Conservation (phyloP, 1,140 invertebrate species). For the Cydia splendana region DNA sequence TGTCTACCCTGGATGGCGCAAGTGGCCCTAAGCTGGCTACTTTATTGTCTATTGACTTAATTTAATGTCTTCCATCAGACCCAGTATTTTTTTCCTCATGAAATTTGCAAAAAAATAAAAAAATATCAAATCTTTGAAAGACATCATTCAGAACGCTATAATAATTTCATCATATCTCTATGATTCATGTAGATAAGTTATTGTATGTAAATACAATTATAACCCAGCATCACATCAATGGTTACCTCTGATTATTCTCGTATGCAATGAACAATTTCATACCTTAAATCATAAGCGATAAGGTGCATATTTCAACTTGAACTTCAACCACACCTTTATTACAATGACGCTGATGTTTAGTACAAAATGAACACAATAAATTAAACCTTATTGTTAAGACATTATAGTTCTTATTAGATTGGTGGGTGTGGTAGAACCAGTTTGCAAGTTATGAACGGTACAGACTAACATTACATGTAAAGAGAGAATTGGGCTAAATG, state of each 20-base stretch:
- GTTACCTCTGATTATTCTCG: not conserved
- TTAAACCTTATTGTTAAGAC: not conserved
- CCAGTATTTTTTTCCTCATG: too few relatives aligned
- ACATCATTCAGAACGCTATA: not conserved
- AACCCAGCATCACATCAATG: not conserved
- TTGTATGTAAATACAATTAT: constrained; percentile 6
- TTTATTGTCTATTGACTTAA: too few relatives aligned
- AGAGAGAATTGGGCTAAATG: not conserved
- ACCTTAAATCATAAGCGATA: not conserved
- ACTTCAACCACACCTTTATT: not conserved
- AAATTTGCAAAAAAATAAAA: not conserved
- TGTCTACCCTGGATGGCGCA: too few relatives aligned
- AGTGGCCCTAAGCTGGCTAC: too few relatives aligned
- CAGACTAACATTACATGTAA: constrained; percentile 1
- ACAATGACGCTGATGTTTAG: not conserved
- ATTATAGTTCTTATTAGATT: not conserved
- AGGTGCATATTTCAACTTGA: not conserved
- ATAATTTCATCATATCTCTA: not conserved
- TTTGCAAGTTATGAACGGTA: constrained; percentile 11
- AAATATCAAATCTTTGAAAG: not conserved
- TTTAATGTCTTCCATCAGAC: too few relatives aligned
- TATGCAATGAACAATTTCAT: not conserved
- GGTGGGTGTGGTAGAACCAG: not conserved
- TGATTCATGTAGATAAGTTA: constrained; percentile 12
- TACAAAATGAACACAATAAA: not conserved